Conservation (phyloP, 2,888 invertebrate genomes). For the Drosophila parthenogenetica region DNA sequence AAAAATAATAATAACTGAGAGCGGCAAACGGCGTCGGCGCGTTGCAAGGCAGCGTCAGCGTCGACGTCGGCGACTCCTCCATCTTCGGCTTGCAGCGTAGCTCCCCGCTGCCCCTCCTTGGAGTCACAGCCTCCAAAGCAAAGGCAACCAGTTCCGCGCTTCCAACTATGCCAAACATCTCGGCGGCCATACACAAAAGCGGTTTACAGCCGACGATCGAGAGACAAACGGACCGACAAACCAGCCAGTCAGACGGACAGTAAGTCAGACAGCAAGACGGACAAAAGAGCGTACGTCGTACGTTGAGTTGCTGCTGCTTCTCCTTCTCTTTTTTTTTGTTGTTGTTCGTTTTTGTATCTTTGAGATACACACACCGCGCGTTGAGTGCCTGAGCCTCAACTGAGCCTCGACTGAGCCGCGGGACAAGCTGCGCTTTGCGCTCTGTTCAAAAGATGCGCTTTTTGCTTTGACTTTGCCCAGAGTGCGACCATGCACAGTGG, state of each 20-base stretch:
- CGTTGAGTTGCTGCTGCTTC: conserved; percentile 17
- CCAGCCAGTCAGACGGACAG: conserved; percentile 36
- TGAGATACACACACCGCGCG: conserved; percentile 58
- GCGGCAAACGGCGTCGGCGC: conserved; percentile 63
- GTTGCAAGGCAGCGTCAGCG: conserved; percentile 59
- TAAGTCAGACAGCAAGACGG: conserved; percentile 36
- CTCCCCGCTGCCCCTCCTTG: conserved; percentile 29
- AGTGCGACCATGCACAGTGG: conserved; percentile 60
- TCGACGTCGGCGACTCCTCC: conserved; percentile 42
- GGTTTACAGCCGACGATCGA: conserved; percentile 69
- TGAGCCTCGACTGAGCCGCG: conserved; percentile 37
- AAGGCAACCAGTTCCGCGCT: conserved; percentile 71
- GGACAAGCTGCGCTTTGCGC: conserved; percentile 74
- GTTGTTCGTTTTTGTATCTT: conserved; percentile 48
- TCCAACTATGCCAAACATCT: conserved; percentile 78
- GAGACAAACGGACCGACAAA: conserved; percentile 33
- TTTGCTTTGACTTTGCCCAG: conserved; percentile 69
- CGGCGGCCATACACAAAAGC: conserved; percentile 75
- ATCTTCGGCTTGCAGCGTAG: conserved; percentile 44
- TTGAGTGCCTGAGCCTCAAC: conserved; percentile 30
- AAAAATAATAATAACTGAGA: conserved; percentile 73
- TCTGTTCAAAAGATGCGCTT: conserved; percentile 76
- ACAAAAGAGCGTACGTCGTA: conserved; percentile 48
- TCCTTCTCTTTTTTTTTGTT: conserved; percentile 2
- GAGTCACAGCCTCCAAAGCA: conserved; percentile 10